Evolutionary conservation across 2,113 vertebrate species (phyloP), one percentile per base, ranked within the genome.

Genomic region (Lampris megalopsis): DNA sequence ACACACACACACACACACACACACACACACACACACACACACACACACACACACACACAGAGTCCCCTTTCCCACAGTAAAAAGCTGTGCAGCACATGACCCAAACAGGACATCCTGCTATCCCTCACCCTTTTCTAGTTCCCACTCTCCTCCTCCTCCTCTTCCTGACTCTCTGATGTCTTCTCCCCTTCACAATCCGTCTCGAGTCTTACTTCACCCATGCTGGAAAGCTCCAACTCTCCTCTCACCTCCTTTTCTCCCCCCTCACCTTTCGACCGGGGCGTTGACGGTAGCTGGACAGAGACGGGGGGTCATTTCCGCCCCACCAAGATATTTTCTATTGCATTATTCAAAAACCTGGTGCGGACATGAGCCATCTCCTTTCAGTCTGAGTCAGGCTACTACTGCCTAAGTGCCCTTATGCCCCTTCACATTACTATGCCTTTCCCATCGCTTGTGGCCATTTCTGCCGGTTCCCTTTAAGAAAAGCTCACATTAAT

Each of bases 41-140:
- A 59, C 45, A 35, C 66, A 66, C 65, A 77, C 65, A 75, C n/a
- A 43, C 42, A 70, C 63, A 68, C 53, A 86, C 45, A 73, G 63
- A 70, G 38, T 67, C 63, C 71, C 75, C 63, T 91, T 92, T 92
- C 92, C 90, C 93, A 93, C 92, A 93, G 88, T 84, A 74, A 77
- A 76, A 85, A 47, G 59, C 75, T 71, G 56, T n/a, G 59, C 67
- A 75, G 80, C 80, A 81, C 80, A 90, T 89, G 87, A 91, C 84
- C 86, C 77, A 86, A 88, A 91, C 86, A 91, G 86, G 91, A 92
- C 85, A 88, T 91, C 90, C 91, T 87, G 79, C 68, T 73, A 76
- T 45, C 81, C 63, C 64, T 81, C 83, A 49, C 72, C 79, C 77
- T 74, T 58, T 62, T 59, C 11, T 38, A 41, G 54, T 80, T 83